These are phyloP conservation scores for Sturnus vulgaris DNA, from an alignment of 2,113 vertebrate species.

Conservation along the genomic window DNA sequence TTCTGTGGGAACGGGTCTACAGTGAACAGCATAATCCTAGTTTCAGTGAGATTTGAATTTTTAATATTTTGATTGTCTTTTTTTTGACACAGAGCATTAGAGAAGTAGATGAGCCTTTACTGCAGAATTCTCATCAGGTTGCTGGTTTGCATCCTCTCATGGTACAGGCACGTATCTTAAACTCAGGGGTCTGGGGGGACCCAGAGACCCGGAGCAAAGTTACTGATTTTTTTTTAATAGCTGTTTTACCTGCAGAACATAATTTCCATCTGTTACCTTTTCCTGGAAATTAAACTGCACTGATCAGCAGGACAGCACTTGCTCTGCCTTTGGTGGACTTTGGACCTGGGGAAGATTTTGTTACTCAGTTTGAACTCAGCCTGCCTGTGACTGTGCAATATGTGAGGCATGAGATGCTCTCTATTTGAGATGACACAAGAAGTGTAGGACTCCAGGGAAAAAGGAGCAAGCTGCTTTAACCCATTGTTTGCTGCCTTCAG, in stretches of 20 bases:
- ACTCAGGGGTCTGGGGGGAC: neutral
- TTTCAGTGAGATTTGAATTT: neutral
- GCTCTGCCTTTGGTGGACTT: neutral
- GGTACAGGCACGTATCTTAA: neutral
- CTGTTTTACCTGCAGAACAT: neutral
- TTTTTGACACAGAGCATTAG: neutral
- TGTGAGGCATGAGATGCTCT: neutral
- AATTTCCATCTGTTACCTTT: neutral
- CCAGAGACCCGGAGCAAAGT: neutral
- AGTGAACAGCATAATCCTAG: neutral
- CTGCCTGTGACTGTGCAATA: neutral
- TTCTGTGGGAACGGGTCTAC: neutral
- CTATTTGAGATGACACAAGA: neutral
- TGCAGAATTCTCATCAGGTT: neutral
- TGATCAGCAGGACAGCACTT: neutral
- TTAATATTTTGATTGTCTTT: neutral
- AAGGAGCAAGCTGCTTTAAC: neutral
- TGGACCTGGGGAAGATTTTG: neutral
- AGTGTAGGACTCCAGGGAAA: neutral
- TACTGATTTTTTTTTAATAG: neutral
- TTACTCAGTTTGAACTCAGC: neutral
- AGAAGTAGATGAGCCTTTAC: neutral
- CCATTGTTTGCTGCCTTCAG: neutral
- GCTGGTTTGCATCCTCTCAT: neutral
- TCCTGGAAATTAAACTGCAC: neutral